A percentile compares a stretch with the other conserved stretches of the same genome.
phyloP scores from a whole-genome alignment of 1,140 invertebrate genomes.

The Tetranychus cinnabarinus region DNA sequence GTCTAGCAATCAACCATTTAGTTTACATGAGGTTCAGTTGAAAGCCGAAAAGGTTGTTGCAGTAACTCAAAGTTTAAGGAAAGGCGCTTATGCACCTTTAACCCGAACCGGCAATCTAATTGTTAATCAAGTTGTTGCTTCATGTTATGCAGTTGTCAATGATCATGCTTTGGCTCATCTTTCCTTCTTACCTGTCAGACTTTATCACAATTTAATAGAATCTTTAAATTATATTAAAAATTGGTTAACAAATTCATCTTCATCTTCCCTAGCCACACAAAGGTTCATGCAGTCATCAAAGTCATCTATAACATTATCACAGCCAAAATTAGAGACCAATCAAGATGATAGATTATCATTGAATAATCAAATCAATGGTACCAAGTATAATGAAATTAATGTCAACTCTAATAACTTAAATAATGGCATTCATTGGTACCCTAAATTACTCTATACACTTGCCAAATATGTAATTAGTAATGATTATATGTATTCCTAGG shows the following conservation, averaged over 20 bases:
- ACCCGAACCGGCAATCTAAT: constrained; percentile 64
- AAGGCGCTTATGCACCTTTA: constrained; percentile 68
- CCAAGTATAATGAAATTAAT: background rate
- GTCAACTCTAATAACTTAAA: background rate
- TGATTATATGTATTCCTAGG: too few species aligned
- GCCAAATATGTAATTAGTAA: constrained; percentile 29
- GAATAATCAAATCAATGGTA: background rate
- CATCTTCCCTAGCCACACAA: background rate
- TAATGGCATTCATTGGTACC: constrained; percentile 61
- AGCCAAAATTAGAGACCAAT: constrained; percentile 10
- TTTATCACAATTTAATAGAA: constrained; percentile 13
- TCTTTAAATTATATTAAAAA: background rate
- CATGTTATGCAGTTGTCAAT: constrained; percentile 75
- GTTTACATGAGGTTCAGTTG: too few species aligned
- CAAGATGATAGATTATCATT: background rate
- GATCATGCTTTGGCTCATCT: constrained; percentile 60
- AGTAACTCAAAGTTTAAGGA: constrained; percentile 28
- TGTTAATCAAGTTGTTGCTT: constrained; percentile 67
- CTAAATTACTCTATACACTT: constrained; percentile 43
- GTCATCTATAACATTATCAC: background rate
- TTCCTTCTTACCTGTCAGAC: constrained; percentile 49
- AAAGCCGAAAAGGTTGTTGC: constrained; percentile 33
- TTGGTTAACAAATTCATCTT: background rate
- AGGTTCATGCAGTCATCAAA: background rate
- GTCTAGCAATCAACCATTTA: too few species aligned